Percentiles rank a stretch among this genome's conserved stretches.
Conservation (phyloP, 2,888 invertebrate genomes). For the Tetranychus piercei region DNA sequence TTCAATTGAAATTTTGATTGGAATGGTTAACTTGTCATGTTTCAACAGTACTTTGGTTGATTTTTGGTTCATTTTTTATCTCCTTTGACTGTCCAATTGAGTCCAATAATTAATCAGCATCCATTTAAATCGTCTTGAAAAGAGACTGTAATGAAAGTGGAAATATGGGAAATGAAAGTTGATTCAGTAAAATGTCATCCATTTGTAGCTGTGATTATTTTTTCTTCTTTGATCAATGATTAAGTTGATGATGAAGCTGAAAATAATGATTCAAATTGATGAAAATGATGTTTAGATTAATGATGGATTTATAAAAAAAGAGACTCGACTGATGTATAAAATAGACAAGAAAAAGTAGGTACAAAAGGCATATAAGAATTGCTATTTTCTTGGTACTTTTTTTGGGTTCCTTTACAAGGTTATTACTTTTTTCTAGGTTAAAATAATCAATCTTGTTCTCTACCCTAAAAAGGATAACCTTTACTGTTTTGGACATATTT, state of each 20-base stretch:
- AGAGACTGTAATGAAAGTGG: no score
- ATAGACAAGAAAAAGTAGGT: no score
- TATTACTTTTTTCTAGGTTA: background rate
- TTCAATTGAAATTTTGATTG: no score
- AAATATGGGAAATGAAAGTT: no score
- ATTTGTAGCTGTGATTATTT: no score
- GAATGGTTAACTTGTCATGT: no score
- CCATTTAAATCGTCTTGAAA: no score
- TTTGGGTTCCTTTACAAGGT: background rate
- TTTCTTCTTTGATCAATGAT: background rate
- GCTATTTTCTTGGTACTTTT: background rate
- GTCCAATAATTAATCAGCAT: no score
- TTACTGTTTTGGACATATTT: background rate
- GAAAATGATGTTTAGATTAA: background rate
- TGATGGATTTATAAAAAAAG: background rate
- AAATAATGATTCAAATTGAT: background rate
- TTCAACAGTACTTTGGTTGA: no score
- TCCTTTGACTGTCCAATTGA: no score
- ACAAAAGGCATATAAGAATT: background rate
- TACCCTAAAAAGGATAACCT: background rate
- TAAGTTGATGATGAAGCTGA: background rate
- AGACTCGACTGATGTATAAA: background rate
- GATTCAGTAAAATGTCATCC: no score
- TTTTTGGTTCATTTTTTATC: no score
- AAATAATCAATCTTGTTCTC: background rate